Conservation (phyloP, 2,797 vertebrate species). For the Periophthalmus magnuspinnatus region DNA sequence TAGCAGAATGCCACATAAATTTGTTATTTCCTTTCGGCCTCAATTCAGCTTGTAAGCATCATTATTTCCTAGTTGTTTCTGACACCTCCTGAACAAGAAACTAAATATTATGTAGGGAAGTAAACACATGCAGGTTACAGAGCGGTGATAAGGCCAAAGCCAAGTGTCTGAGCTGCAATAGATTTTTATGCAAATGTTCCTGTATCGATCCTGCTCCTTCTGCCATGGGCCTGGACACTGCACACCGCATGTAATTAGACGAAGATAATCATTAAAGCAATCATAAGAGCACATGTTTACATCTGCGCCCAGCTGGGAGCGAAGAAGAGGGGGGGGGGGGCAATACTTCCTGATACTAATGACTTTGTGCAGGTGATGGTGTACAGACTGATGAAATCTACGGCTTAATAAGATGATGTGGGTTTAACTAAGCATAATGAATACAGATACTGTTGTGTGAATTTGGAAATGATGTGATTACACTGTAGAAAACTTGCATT, state of each 20-base stretch:
- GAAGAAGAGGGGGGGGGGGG: too few species aligned
- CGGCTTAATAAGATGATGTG: background rate
- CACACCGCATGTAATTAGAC: conserved; percentile 74
- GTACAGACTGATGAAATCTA: conserved; percentile 8
- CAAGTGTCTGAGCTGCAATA: conserved; percentile 71
- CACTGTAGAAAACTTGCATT: too few species aligned
- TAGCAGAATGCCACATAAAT: too few species aligned
- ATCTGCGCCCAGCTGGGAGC: conserved; percentile 27
- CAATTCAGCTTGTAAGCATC: too few species aligned
- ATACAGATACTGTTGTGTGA: background rate
- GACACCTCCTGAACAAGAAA: background rate
- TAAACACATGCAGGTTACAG: conserved; percentile 50
- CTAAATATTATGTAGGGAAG: background rate
- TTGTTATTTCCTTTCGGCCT: too few species aligned
- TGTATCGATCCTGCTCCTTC: conserved; percentile 70
- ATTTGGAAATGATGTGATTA: background rate
- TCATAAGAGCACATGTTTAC: conserved; percentile 57
- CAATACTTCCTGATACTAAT: conserved; percentile 10
- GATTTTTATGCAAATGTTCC: conserved; percentile 83
- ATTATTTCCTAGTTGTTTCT: too few species aligned
- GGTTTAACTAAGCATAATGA: background rate
- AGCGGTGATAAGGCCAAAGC: conserved; percentile 60
- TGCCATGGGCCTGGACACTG: conserved; percentile 65
- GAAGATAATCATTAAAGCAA: conserved; percentile 76
- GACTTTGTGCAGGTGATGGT: conserved; percentile 4